phyloP scores from a whole-genome alignment of 1,140 invertebrate species.

The Lepidotrigona ventralis region DNA sequence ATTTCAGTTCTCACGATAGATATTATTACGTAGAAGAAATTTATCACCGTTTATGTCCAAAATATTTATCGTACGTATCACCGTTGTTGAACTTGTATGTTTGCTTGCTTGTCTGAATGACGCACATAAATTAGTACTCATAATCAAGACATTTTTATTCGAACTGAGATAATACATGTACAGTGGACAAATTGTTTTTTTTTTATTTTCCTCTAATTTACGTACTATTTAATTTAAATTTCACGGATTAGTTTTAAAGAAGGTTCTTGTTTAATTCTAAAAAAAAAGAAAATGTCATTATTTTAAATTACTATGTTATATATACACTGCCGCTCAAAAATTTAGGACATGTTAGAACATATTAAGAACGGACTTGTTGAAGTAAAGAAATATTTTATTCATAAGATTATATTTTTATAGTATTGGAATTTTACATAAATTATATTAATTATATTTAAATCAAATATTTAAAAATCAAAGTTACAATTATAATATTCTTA shows the following conservation, averaged over 20 bases:
- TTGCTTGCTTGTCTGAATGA: constrained; percentile 13
- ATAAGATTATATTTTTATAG: too few species aligned
- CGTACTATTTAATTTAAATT: neutral
- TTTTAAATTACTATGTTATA: neutral
- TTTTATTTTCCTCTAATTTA: constrained; percentile 8
- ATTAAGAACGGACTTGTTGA: too few species aligned
- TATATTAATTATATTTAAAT: too few species aligned
- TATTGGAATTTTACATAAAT: too few species aligned
- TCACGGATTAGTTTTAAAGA: too few species aligned
- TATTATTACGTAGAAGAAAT: constrained; percentile 18
- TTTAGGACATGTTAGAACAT: too few species aligned
- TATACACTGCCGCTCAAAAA: too few species aligned
- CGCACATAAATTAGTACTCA: constrained; percentile 3
- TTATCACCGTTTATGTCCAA: constrained; percentile 58
- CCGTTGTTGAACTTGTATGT: constrained; percentile 45
- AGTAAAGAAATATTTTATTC: neutral
- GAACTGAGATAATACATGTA: neutral
- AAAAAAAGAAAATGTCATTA: neutral
- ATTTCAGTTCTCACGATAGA: constrained; percentile 42
- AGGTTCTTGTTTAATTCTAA: neutral
- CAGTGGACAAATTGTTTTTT: neutral
- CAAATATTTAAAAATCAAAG: too few species aligned
- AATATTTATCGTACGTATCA: constrained; percentile 56
- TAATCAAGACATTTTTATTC: constrained; percentile 3
- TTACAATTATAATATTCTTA: too few species aligned